A percentile compares a stretch with the other conserved stretches of the same genome.
Evolutionary conservation across 1,140 invertebrate species (phyloP).

Genomic region (Drosophila virilis): DNA sequence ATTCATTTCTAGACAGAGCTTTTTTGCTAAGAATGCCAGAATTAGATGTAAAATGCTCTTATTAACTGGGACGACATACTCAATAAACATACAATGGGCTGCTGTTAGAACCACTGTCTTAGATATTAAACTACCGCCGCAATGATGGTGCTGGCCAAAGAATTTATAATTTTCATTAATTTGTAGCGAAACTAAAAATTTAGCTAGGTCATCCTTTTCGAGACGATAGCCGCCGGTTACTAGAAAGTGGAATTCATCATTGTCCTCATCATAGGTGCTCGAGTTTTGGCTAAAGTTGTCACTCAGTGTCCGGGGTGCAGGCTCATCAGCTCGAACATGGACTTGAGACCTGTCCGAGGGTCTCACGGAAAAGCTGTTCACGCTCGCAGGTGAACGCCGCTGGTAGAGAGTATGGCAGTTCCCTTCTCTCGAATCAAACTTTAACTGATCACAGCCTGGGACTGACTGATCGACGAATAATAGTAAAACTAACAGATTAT

Average conservation of each 20-base stretch:
- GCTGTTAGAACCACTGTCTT: constrained; percentile 49
- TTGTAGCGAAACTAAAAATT: constrained; percentile 44
- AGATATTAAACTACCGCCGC: constrained; percentile 63
- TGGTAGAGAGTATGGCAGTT: no score
- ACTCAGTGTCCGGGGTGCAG: no score
- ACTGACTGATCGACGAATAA: neutral
- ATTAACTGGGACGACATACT: constrained; percentile 24
- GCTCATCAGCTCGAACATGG: no score
- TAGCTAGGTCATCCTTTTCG: constrained; percentile 14
- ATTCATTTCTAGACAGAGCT: constrained; percentile 1
- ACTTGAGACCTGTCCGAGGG: no score
- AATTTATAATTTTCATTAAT: neutral
- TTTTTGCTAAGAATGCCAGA: neutral
- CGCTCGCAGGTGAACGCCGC: no score
- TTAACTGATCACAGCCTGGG: no score
- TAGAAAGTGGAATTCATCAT: constrained; percentile 47
- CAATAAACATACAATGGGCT: constrained; percentile 55
- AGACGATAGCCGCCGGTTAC: constrained; percentile 64
- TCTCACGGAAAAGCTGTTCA: no score
- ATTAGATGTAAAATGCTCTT: neutral
- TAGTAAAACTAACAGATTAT: constrained; percentile 10
- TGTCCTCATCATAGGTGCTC: neutral
- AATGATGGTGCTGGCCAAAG: constrained; percentile 59
- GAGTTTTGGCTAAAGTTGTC: no score
- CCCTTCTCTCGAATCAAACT: no score